These are phyloP conservation scores for Phrixothrix hirtus DNA, from an alignment of 2,888 invertebrate species.

Conservation along the genomic window DNA sequence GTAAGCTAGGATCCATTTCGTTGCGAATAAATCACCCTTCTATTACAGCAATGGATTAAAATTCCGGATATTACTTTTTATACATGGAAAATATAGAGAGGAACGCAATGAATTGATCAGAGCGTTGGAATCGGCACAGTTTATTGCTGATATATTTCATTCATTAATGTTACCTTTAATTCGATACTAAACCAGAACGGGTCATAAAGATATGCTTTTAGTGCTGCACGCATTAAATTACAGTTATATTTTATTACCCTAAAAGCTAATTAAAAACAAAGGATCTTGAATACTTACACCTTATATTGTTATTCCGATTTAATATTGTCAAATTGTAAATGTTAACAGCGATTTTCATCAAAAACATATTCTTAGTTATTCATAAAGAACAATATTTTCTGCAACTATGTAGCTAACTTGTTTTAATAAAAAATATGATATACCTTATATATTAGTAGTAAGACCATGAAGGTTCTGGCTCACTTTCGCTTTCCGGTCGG, in stretches of 20 bases:
- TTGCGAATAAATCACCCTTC: slow-evolving; percentile 23
- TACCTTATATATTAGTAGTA: too few species aligned
- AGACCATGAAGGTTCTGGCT: too few species aligned
- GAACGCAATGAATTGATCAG: slow-evolving; percentile 22
- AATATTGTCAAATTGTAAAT: too few species aligned
- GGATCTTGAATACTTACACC: slow-evolving; percentile 16
- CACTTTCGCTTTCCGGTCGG: too few species aligned
- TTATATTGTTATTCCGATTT: slow-evolving; percentile 13
- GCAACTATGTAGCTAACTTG: too few species aligned
- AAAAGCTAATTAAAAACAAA: slow-evolving; percentile 29
- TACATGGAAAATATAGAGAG: slow-evolving; percentile 13
- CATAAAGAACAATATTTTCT: too few species aligned
- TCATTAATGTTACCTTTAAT: slow-evolving; percentile 31
- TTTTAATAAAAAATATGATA: too few species aligned
- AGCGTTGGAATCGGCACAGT: slow-evolving; percentile 12
- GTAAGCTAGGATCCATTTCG: slow-evolving; percentile 22
- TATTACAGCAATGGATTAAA: slow-evolving; percentile 28
- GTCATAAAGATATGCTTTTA: slow-evolving; percentile 31
- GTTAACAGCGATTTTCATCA: not conserved
- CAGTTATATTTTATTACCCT: slow-evolving; percentile 27
- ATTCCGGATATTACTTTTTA: slow-evolving; percentile 27
- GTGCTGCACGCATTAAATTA: slow-evolving; percentile 25
- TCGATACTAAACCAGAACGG: slow-evolving; percentile 28
- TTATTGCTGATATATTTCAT: slow-evolving; percentile 32
- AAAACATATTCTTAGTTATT: not conserved